Percentiles rank a stretch among this genome's conserved stretches.
Evolutionary conservation across 1,140 invertebrate genomes (phyloP).

Genomic region (Pristionchus pacificus): DNA sequence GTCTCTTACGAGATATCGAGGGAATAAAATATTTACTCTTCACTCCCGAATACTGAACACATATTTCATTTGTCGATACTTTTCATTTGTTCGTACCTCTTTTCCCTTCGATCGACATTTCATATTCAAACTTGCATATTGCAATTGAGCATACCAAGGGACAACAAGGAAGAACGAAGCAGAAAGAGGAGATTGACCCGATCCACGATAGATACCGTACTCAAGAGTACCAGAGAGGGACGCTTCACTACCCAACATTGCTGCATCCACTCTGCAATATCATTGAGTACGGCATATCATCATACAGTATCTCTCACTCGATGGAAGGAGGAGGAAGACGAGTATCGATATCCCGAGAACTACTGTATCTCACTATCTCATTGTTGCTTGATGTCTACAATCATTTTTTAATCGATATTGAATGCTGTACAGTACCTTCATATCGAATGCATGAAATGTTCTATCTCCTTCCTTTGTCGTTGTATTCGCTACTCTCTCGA

Average conservation of each 20-base stretch:
- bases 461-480: not conserved
- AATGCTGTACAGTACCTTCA: not conserved
- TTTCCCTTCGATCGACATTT: slow-evolving; percentile 27
- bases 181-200: too few species aligned
- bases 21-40: slow-evolving; percentile 62
- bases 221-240: not conserved
- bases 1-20: slow-evolving; percentile 74
- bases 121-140: slow-evolving; percentile 79
- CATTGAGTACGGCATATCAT: too few species aligned
- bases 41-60: not conserved
- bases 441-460: not conserved
- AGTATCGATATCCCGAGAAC: too few species aligned
- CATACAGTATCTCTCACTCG: too few species aligned
- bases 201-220: too few species aligned
- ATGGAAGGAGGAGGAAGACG: too few species aligned
- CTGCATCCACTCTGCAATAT: slow-evolving; percentile 2
- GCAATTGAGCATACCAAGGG: slow-evolving; percentile 89
- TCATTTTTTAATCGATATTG: too few species aligned
- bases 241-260: not conserved
- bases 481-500: not conserved
- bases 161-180: slow-evolving; percentile 64
- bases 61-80: not conserved
- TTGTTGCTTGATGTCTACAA: too few species aligned
- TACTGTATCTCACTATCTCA: too few species aligned
- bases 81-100: too few species aligned